Evolutionary conservation across 2,888 invertebrate species (phyloP), one percentile per base, ranked within the genome.

Genomic region (Pheosia gnoma): DNA sequence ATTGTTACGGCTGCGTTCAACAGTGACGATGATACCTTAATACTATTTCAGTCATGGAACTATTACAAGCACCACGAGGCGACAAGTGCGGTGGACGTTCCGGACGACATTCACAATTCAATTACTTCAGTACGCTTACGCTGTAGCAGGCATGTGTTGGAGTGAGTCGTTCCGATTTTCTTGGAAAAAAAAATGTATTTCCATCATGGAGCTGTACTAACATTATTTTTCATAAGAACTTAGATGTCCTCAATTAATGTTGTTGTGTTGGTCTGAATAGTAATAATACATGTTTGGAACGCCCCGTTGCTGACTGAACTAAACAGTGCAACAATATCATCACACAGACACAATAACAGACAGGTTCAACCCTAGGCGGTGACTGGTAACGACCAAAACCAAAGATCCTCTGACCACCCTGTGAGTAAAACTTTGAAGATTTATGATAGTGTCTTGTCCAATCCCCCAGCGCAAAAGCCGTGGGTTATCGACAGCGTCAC

Each of bases 1-100:
- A 80, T 74, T 78, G 77, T 79, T 75, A 77, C 78, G 72, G 69
- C 74, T 68, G 66, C 70, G 69, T 72, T 67, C 70, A 76, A 76
- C 77, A 77, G 78, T 70, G 65, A 65, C 71, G 59, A 71, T 77
- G 76, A 73, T 74, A 72, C 74, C 75, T 80, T 77, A 78, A 72
- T 72, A 75, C 78, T 75, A 80, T 71, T 71, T 82, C 81, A 81
- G 82, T 81, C 80, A 72, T 74, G 73, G 76, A 77, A 73, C 74
- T 75, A 75, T 72, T 66, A 74, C 65, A 73, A 72, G 78, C 78
- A 71, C 75, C 76, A 75, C 76, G 74, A 72, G 72, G 71, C 79
- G 74, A 74, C 79, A 59, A 72, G 71, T 72, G 76, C 71, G 67
- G 66, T 59, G 56, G 64, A 63, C 65, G 69, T 62, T 58, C 59